Conservation (phyloP, 2,113 vertebrate species). For the Uria lomvia region DNA sequence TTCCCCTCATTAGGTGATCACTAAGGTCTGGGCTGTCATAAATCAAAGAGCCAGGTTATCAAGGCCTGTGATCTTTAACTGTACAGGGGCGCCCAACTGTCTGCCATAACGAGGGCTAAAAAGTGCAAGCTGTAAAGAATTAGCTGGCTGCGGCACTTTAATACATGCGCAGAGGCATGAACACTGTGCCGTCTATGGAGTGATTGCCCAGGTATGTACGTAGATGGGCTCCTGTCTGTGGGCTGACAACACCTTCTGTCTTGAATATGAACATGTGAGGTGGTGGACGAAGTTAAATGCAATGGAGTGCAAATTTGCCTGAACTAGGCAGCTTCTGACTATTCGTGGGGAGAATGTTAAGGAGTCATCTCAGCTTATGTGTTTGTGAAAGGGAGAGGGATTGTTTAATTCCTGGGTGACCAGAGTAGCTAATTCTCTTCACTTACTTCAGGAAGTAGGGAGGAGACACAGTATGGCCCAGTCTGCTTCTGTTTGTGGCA, state of each 20-base stretch:
- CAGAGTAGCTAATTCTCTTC: neutral
- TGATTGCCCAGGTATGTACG: neutral
- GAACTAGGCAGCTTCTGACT: neutral
- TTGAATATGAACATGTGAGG: neutral
- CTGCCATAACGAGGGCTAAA: slow-evolving; percentile 81
- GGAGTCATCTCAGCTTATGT: neutral
- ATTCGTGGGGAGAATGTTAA: rapidly evolving
- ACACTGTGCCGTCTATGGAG: neutral
- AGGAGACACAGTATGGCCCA: neutral
- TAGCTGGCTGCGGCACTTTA: slow-evolving; percentile 59
- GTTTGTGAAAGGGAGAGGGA: neutral
- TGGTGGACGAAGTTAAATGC: neutral
- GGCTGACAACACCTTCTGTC: neutral
- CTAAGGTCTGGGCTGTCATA: slow-evolving; percentile 83
- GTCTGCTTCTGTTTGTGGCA: neutral
- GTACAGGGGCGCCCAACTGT: slow-evolving; percentile 95
- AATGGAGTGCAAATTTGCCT: neutral
- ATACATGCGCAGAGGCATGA: neutral
- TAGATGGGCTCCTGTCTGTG: neutral
- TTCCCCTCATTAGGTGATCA: slow-evolving; percentile 96
- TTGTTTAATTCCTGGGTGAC: neutral
- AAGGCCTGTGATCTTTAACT: slow-evolving; percentile 94
- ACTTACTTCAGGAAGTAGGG: neutral
- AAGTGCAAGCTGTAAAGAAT: slow-evolving; percentile 90
- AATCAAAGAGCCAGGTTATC: slow-evolving; percentile 97